phyloP scores from a whole-genome alignment of 2,888 invertebrate species.

The Harpalus rubripes region DNA sequence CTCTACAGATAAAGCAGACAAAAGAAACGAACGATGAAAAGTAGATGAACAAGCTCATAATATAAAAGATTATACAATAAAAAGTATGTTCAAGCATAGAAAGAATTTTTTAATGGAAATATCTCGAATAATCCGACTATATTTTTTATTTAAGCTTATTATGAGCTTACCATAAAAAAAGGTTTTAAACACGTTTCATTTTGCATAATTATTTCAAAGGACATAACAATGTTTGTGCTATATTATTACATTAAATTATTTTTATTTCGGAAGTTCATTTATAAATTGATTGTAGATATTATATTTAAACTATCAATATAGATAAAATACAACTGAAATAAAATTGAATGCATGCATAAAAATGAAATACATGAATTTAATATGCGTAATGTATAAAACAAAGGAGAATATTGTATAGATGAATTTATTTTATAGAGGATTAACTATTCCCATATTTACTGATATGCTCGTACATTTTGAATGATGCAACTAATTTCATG shows the following conservation, averaged over 20 bases:
- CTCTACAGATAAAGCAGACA: too few relatives aligned
- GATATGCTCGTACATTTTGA: background rate
- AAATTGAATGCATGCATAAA: background rate
- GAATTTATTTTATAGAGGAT: slow-evolving; percentile 3
- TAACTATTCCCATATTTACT: slow-evolving; percentile 3
- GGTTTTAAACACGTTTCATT: too few relatives aligned
- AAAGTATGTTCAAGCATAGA: too few relatives aligned
- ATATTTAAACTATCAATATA: background rate
- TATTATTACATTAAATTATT: background rate
- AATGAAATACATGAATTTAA: background rate
- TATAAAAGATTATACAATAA: too few relatives aligned
- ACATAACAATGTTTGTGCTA: background rate
- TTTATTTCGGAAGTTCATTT: background rate
- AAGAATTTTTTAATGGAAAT: too few relatives aligned
- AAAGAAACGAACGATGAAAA: too few relatives aligned
- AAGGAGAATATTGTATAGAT: background rate
- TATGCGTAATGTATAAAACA: slow-evolving; percentile 10
- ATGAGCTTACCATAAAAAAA: too few relatives aligned
- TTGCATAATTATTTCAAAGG: too few relatives aligned
- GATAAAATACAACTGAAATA: background rate
- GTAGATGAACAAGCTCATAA: too few relatives aligned
- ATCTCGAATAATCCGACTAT: too few relatives aligned
- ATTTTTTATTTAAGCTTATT: too few relatives aligned
- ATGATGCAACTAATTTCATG: slow-evolving; percentile 7
- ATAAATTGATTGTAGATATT: background rate